phyloP scores from a whole-genome alignment of 2,113 vertebrate species.

The Albula goreensis region DNA sequence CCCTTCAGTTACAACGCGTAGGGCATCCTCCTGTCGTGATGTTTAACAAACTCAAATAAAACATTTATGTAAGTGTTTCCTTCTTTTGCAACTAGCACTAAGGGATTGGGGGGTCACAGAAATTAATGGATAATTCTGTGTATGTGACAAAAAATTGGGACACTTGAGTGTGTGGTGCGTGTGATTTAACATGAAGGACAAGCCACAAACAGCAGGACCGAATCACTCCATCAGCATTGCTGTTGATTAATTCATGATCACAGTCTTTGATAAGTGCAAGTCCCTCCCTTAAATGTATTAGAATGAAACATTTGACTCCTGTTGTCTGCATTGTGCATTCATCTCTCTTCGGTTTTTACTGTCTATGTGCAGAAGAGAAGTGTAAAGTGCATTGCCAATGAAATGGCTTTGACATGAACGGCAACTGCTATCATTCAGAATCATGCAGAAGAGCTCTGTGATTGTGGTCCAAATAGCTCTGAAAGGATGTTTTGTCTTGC shows the following conservation, averaged over 20 bases:
- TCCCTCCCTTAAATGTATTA: background rate
- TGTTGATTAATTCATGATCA: background rate
- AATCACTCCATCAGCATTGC: background rate
- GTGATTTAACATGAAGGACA: background rate
- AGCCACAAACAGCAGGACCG: background rate
- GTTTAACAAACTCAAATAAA: background rate
- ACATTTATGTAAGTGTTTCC: background rate
- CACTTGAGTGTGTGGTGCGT: background rate
- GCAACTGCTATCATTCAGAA: slow-evolving; percentile 53
- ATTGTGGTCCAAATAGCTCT: slow-evolving; percentile 46
- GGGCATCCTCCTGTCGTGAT: background rate
- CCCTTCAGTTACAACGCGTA: background rate
- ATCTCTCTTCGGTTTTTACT: slow-evolving; percentile 50
- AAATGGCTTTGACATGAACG: slow-evolving; percentile 55
- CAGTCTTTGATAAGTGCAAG: background rate
- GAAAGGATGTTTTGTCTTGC: slow-evolving; percentile 36
- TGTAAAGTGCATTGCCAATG: slow-evolving; percentile 72
- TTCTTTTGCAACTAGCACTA: background rate
- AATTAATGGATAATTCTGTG: background rate
- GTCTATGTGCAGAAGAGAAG: slow-evolving; percentile 57
- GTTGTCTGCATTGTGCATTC: slow-evolving; percentile 63
- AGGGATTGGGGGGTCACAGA: background rate
- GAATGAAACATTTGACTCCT: slow-evolving; percentile 18
- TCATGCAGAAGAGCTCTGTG: slow-evolving; percentile 60
- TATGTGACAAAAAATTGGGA: background rate